A percentile compares a stretch with the other conserved stretches of the same genome.
Evolutionary conservation across 1,140 invertebrate species (phyloP).

Genomic region (Dolichoris vasculosae): DNA sequence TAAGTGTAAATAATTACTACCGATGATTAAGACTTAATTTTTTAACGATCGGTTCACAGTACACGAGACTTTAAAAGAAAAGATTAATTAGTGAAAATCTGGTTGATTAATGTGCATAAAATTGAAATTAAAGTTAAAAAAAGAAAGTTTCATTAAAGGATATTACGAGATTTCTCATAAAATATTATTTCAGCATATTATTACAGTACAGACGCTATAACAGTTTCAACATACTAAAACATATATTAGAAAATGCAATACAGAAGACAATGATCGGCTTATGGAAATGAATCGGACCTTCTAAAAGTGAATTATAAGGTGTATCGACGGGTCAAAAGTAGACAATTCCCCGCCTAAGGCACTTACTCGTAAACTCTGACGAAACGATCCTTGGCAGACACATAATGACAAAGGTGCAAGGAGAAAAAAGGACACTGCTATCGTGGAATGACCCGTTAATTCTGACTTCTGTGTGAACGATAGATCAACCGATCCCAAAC

Average conservation of each 20-base stretch:
- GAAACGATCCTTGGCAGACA: constrained; percentile 2
- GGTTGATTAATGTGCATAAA: not conserved
- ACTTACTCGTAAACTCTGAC: constrained; percentile 7
- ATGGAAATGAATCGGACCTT: constrained; percentile 29
- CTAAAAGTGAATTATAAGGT: constrained; percentile 16
- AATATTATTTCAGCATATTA: not conserved
- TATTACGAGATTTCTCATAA: not conserved
- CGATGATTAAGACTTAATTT: too few species aligned
- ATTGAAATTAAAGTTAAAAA: too few species aligned
- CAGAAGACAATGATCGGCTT: not conserved
- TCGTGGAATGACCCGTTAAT: not conserved
- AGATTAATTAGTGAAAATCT: too few species aligned
- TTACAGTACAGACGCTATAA: not conserved
- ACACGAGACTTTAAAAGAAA: too few species aligned
- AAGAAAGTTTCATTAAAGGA: not conserved
- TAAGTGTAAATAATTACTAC: too few species aligned
- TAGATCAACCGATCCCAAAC: not conserved
- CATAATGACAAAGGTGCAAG: not conserved
- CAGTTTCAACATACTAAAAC: constrained; percentile 15
- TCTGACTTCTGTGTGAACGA: constrained; percentile 17
- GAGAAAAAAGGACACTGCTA: not conserved
- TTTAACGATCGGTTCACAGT: too few species aligned
- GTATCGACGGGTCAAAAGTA: constrained; percentile 10
- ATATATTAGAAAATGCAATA: not conserved
- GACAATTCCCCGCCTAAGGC: constrained; percentile 9